These are phyloP conservation scores for Pantherophis vulpinus DNA, from an alignment of 2,797 vertebrate species.

Conservation along the genomic window DNA sequence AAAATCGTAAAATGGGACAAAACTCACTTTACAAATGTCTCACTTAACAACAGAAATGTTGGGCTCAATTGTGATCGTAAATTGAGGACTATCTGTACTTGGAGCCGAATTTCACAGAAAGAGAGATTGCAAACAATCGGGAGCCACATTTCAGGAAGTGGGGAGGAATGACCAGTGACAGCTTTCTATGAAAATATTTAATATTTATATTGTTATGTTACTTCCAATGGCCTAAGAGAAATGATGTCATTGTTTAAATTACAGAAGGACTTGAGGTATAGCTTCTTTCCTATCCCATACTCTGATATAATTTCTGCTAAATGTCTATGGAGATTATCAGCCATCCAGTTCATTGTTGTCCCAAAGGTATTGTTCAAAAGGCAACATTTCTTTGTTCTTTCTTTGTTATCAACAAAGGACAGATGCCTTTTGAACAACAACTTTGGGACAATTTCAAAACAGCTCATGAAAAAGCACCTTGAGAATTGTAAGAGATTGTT, in stretches of 20 bases:
- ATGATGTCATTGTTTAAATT: constrained; percentile 16
- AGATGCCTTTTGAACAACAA: background rate
- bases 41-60: background rate
- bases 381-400: background rate
- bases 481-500: background rate
- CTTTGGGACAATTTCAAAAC: constrained; percentile 33
- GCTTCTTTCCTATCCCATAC: background rate
- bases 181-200: constrained; percentile 33
- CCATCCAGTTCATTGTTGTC: background rate
- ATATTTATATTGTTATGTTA: constrained; percentile 53
- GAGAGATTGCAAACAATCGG: constrained; percentile 26
- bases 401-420: background rate
- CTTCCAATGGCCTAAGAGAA: background rate
- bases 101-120: background rate
- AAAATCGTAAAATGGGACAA: background rate
- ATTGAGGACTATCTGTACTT: background rate
- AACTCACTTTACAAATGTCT: background rate
- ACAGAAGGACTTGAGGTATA: constrained; percentile 24
- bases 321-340: background rate
- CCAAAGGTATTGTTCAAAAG: background rate
- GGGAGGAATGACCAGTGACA: constrained; percentile 16
- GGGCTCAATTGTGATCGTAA: background rate
- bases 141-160: constrained; percentile 31
- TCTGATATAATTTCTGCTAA: constrained; percentile 35
- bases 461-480: constrained; percentile 40